These are phyloP conservation scores for Oikopleura vanhoeffeni DNA, from an alignment of 23 tunicate genomes.

Conservation along the genomic window DNA sequence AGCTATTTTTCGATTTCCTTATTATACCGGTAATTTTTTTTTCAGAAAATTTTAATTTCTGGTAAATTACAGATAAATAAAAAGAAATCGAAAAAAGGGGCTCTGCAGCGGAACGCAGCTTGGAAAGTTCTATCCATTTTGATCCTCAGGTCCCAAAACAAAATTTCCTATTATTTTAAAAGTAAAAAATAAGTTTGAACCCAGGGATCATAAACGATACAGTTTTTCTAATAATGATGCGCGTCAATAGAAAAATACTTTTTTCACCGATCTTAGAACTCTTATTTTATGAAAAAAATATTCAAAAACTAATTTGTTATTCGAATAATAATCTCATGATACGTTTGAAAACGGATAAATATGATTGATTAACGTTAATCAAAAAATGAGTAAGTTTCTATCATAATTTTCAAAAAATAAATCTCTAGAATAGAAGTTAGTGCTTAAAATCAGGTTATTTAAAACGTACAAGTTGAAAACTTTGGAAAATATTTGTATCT, in stretches of 20 bases:
- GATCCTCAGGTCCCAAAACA: too few relatives aligned
- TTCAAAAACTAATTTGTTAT: not conserved
- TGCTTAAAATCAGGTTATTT: too few relatives aligned
- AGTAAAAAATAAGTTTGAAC: too few relatives aligned
- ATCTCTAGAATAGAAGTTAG: too few relatives aligned
- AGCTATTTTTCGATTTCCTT: too few relatives aligned
- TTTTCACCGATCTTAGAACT: not conserved
- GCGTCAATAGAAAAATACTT: too few relatives aligned
- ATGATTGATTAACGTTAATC: not conserved
- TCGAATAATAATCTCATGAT: too few relatives aligned
- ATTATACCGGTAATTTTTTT: too few relatives aligned
- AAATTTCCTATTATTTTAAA: too few relatives aligned
- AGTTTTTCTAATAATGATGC: too few relatives aligned
- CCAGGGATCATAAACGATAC: too few relatives aligned
- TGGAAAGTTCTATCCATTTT: not conserved
- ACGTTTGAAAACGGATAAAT: too few relatives aligned
- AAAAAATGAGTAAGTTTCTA: not conserved
- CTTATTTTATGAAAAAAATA: not conserved
- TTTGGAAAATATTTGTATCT: not conserved
- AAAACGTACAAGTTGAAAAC: not conserved
- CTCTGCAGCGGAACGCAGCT: not conserved
- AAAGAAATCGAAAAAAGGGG: not conserved
- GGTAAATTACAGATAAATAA: not conserved
- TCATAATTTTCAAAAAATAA: not conserved
- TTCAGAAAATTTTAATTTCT: not conserved